Evolutionary conservation across 2,113 vertebrate genomes (phyloP), one percentile per base, ranked within the genome.

Genomic region (Apteryx mantelli): DNA sequence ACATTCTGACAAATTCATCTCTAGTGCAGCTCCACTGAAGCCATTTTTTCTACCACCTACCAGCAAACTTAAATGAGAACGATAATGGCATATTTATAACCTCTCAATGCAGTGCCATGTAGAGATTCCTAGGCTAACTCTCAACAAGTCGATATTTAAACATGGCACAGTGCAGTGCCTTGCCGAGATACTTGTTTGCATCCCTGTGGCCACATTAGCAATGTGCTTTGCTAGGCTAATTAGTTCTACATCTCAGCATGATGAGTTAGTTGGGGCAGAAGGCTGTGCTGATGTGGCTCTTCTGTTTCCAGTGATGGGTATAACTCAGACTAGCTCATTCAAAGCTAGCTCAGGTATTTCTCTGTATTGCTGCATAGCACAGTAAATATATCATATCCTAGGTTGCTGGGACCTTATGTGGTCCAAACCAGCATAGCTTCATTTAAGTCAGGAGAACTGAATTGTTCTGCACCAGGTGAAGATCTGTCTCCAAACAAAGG

Each of bases 21-120:
- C 42, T 85, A 40, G 25, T 53, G 42, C 53, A 85, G 58, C 81
- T 93, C 61, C 55, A n/a, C 25, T 40, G 36, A 89, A 85, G 11
- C 68, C 0, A 76, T 84, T 89, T 95, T 95, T 96, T 88, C 61
- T 96, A 91, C 89, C 93, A 96, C 93, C 84, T 89, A 80, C 89
- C 66, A 88, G 91, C 70, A 89, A 89, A 86, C 40, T 65, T 76
- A 93, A 94, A 94, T 91, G 91, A 82, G 81, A 79, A 94, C 69
- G 70, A 89, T 96, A 88, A 96, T 89, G 63, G 38, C 70, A 65
- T 96, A 91, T 94, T 96, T 96, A 82, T 82, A 95, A 95, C 32
- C 53, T 82, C 84, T 87, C 53, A 69, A 7, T 82, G 30, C 24
- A 65, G n/a, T 73, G 20, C 28, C 30, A 2, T 77, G 87, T 82